Conservation (phyloP, 2,113 vertebrate genomes). For the Nothocercus julius region DNA sequence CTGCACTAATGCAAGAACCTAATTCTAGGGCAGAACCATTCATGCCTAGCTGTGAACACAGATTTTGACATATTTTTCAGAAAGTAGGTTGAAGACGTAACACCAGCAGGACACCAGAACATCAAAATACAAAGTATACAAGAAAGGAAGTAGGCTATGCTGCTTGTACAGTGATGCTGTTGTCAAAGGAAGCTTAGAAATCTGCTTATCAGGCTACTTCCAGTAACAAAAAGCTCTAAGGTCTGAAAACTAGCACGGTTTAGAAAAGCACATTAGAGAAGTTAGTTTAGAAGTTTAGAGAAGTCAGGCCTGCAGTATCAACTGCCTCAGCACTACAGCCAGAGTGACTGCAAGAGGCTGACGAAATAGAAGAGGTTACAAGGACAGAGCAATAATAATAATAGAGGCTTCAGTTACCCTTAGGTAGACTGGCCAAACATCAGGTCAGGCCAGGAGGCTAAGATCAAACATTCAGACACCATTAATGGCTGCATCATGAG, state of each 20-base stretch:
- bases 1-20: neutral
- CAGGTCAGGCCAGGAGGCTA: neutral
- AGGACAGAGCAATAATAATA: neutral
- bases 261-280: neutral
- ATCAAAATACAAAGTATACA: neutral
- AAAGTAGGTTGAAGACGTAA: neutral
- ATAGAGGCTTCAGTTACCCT: neutral
- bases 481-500: neutral
- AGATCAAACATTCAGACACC: neutral
- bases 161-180: neutral
- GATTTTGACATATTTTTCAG: neutral
- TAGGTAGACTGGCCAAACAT: neutral
- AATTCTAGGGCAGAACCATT: neutral
- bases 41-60: neutral
- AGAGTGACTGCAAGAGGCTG: neutral
- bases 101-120: neutral
- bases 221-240: neutral
- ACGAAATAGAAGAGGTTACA: neutral
- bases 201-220: neutral
- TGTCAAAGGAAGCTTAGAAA: neutral
- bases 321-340: neutral
- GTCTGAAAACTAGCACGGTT: fast-evolving
- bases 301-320: neutral
- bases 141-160: neutral
- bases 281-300: too few relatives aligned